A percentile compares a stretch with the other conserved stretches of the same genome.
Conservation (phyloP, 2,797 vertebrate species). For the Ispidina picta region DNA sequence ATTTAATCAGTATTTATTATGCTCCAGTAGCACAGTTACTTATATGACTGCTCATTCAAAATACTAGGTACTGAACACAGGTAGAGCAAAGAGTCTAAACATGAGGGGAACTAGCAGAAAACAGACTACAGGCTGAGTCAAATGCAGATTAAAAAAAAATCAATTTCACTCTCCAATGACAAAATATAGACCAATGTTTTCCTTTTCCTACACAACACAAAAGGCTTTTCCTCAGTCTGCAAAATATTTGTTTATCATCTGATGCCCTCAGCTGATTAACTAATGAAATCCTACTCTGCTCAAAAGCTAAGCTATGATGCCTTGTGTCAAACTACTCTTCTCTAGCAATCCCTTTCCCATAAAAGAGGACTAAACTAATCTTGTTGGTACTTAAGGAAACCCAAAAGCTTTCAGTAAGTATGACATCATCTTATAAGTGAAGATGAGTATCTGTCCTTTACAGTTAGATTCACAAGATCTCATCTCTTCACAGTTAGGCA, state of each 20-base stretch:
- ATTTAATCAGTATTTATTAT: neutral
- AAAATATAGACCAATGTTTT: conserved; percentile 45
- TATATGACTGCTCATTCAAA: neutral
- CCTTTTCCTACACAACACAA: neutral
- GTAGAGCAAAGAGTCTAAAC: neutral
- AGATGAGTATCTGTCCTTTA: neutral
- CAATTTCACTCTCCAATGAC: conserved; percentile 23
- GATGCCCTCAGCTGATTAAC: conserved; percentile 5
- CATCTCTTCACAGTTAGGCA: neutral
- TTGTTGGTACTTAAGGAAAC: neutral
- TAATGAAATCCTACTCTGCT: conserved; percentile 33
- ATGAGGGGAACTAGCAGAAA: neutral
- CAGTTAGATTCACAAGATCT: neutral
- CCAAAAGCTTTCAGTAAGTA: neutral
- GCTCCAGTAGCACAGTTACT: neutral
- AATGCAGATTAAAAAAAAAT: conserved; percentile 15
- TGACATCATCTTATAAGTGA: neutral
- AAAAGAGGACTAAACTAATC: neutral
- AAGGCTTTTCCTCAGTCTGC: neutral
- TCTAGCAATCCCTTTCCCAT: neutral
- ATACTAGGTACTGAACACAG: neutral
- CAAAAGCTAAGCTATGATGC: conserved; percentile 41
- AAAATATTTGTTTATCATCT: neutral
- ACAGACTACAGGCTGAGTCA: conserved; percentile 24
- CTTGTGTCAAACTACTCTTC: conserved; percentile 27